Evolutionary conservation across 2,113 vertebrate species (phyloP).

Genomic region (Marmota monax): DNA sequence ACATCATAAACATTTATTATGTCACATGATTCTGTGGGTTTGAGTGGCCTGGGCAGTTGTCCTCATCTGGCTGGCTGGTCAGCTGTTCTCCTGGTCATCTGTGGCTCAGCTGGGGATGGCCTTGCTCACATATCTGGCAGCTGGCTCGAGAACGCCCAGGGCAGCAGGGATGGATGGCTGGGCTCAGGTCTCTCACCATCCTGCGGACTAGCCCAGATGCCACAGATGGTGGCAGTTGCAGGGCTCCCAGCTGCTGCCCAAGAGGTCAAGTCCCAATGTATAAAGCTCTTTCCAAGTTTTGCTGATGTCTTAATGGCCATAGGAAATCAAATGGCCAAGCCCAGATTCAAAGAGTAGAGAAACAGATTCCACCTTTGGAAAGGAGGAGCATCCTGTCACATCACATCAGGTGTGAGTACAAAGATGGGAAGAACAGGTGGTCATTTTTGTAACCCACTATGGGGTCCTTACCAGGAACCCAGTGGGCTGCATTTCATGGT

Average conservation of each 20-base stretch:
- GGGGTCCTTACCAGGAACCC: background rate
- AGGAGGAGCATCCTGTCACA: background rate
- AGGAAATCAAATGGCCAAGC: background rate
- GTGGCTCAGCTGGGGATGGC: background rate
- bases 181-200: background rate
- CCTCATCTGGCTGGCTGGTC: background rate
- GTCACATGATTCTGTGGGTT: background rate
- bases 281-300: background rate
- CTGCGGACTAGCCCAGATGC: background rate
- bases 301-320: background rate
- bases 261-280: rapidly evolving
- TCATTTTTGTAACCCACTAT: background rate
- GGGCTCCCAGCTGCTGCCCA: background rate
- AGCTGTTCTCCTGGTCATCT: background rate
- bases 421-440: background rate
- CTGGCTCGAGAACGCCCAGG: background rate
- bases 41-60: background rate
- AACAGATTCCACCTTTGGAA: background rate
- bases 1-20: background rate
- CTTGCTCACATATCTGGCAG: background rate
- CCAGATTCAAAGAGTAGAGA: background rate
- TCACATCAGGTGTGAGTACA: background rate
- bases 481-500: background rate
- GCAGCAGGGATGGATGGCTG: background rate
- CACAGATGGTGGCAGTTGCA: background rate